Conservation (phyloP, 2,888 invertebrate species). For the Callosobruchus maculatus region DNA sequence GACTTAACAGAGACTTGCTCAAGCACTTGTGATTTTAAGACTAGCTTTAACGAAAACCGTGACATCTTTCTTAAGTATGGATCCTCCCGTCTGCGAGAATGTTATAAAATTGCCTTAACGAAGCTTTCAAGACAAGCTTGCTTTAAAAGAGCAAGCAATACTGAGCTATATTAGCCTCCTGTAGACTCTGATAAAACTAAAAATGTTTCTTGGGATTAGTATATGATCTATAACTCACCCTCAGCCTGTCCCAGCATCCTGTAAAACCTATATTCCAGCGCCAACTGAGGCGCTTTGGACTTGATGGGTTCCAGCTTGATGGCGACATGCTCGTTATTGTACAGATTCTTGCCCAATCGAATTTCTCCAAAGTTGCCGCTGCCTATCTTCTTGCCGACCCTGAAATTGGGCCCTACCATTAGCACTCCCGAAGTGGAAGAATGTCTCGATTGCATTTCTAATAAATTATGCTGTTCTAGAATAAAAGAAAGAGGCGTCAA, state of each 20-base stretch:
- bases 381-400: constrained; percentile 99
- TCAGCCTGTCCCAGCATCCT: constrained; percentile 97
- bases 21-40: too few species aligned
- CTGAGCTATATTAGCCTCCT: too few species aligned
- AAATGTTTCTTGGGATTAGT: too few species aligned
- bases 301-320: constrained; percentile 99
- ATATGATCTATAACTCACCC: constrained; percentile 52
- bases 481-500: constrained; percentile 11
- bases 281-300: constrained; percentile 98
- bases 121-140: too few species aligned
- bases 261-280: constrained; percentile 99
- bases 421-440: constrained; percentile 85
- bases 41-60: too few species aligned
- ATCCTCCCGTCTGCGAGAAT: too few species aligned
- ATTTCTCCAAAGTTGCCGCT: constrained; percentile 99
- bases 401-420: constrained; percentile 99
- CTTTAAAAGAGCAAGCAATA: too few species aligned
- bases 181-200: too few species aligned
- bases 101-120: too few species aligned
- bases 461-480: constrained; percentile 23
- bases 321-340: constrained; percentile 99
- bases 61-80: too few species aligned
- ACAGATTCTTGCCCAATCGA: constrained; percentile 98
- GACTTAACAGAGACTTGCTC: too few species aligned
- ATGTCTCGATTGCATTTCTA: constrained; percentile 72